Evolutionary conservation across 1,140 invertebrate species (phyloP), one percentile per base, ranked within the genome.

Genomic region (Aethina tumida): DNA sequence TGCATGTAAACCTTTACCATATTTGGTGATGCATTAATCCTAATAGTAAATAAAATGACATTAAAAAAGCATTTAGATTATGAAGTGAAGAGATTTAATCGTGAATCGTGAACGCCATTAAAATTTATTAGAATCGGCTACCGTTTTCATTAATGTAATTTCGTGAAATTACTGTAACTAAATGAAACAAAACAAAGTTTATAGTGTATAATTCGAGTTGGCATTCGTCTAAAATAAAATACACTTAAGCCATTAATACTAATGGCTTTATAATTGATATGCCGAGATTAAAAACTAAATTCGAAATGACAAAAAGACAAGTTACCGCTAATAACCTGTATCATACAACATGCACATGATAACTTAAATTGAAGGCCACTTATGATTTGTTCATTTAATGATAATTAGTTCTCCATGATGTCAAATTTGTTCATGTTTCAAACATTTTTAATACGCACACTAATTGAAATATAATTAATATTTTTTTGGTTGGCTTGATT

Each of bases 181-280:
- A 39, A 39, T 31, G 26, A 19, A 39, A 39, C 27, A 39, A 39
- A 39, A 39, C 19, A 14, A n/a, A n/a, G 32, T 9, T 21, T 31
- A 8, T 12, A 32, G 20, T 35, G 14, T 28, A 15, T 38, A 39
- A 39, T 39, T 39, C n/a, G 37, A 22, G 28, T 15, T 39, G 37
- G 25, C 26, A 39, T 31, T 39, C 37, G 25, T 17, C 27, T 39
- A 17, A 39, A 39, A 39, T 29, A 32, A 33, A 39, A 39, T 39
- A 39, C 37, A 39, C 32, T 39, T 39, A 39, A 39, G 37, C 37
- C 37, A 39, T 39, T 32, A 39, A 39, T 39, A 21, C 37, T 39
- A 39, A 39, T 39, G 37, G 37, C 13, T 24, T 21, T 31, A 39
- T 39, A 39, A 39, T 39, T 39, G 32, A 31, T 30, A 17, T 31